Evolutionary conservation across 2,797 vertebrate genomes (phyloP), one percentile per base, ranked within the genome.

Genomic region (Sebastolobus alascanus): DNA sequence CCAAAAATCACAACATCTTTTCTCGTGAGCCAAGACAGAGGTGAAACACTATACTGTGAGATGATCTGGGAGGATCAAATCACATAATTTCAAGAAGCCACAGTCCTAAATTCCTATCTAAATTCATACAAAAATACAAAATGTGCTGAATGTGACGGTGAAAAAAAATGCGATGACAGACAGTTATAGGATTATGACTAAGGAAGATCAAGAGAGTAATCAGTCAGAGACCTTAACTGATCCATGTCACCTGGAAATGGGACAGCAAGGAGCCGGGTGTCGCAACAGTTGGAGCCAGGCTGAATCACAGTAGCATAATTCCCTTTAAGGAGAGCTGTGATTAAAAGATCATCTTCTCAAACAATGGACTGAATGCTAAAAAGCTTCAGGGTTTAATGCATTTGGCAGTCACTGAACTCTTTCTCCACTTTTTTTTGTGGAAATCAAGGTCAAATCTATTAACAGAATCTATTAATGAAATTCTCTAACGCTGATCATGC

Each of bases 191-290:
- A 94, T 95, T 91, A 84, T 54, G 40, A 31, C 77, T 79, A 82
- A 92, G 88, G 85, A 82, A 90, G 93, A 84, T 93, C 85, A 93
- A 56, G 84, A 82, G 61, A 77, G 85, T 84, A 86, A 91, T 89
- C 82, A 84, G 63, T 89, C 82, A 86, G 56, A 59, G 86, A 83
- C 86, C 84, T 90, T 56, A 85, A 83, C 40, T 88, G 84, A 89
- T 87, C 85, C 63, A 20, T 61, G 77, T 89, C 84, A 90, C 88
- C 84, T 87, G 84, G 88, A 86, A 83, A 27, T 50, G 68, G 65
- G 83, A 63, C 92, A 87, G 82, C 83, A 65, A 89, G 88, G 80
- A 68, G 55, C 22, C 38, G 35, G 58, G 61, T 75, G 69, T 90
- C 7, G 11, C 80, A 68, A 68, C 75, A 80, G 82, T 64, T 27